phyloP scores from a whole-genome alignment of 2,888 invertebrate genomes.

The Pammene aurita region DNA sequence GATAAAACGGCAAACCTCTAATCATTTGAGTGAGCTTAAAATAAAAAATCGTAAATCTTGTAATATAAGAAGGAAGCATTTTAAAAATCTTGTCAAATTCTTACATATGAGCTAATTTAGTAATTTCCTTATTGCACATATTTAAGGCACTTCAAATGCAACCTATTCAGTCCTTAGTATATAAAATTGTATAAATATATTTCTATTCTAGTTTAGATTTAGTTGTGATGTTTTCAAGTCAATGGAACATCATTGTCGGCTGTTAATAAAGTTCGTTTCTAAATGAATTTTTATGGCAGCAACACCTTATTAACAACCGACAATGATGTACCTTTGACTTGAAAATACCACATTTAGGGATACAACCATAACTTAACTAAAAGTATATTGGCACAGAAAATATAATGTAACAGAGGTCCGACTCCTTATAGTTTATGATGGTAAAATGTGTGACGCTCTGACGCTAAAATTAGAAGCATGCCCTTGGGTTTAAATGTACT shows the following conservation, averaged over 20 bases:
- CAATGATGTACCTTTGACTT: too few relatives aligned
- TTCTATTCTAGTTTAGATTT: constrained; percentile 41
- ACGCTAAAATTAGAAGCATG: too few relatives aligned
- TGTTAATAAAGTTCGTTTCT: too few relatives aligned
- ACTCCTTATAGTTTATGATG: not conserved
- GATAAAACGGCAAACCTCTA: not conserved
- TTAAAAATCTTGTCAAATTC: constrained; percentile 7
- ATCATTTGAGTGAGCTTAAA: constrained; percentile 6
- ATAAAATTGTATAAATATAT: constrained; percentile 47
- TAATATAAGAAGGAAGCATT: not conserved
- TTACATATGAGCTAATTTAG: constrained; percentile 27
- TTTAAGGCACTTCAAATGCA: constrained; percentile 60
- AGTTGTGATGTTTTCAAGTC: too few relatives aligned
- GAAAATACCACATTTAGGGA: too few relatives aligned
- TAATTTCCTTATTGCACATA: constrained; percentile 50
- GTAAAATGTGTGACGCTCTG: too few relatives aligned
- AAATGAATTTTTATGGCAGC: too few relatives aligned
- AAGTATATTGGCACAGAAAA: constrained; percentile 30
- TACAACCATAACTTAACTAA: constrained; percentile 46
- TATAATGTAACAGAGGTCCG: constrained; percentile 28
- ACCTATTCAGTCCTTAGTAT: constrained; percentile 49
- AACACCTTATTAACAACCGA: too few relatives aligned
- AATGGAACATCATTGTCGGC: too few relatives aligned
- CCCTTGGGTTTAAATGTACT: too few relatives aligned
- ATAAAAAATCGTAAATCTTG: not conserved